These are phyloP conservation scores for Pristionchus maxplancki DNA, from an alignment of 2,888 invertebrate genomes.

Conservation along the genomic window DNA sequence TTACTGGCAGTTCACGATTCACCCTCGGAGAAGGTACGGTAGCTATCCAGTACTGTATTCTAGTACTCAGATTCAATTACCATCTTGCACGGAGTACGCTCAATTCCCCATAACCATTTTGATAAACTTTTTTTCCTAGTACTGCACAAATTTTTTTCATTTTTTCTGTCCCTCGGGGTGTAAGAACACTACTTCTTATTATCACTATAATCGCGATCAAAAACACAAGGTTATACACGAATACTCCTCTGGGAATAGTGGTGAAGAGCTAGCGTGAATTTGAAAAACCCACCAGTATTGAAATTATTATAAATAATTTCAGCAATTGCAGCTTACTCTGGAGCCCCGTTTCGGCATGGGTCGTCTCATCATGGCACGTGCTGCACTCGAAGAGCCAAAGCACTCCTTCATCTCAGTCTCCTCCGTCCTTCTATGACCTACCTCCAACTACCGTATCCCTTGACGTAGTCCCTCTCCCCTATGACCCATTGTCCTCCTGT, in stretches of 20 bases:
- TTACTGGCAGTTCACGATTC: conserved; percentile 22
- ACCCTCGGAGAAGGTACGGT: conserved; percentile 37
- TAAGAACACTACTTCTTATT: no score
- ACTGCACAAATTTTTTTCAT: no score
- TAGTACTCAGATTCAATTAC: background rate
- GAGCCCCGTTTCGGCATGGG: conserved; percentile 59
- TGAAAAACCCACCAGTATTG: no score
- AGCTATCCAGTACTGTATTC: background rate
- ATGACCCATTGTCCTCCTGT: background rate
- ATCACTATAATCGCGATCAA: no score
- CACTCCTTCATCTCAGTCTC: background rate
- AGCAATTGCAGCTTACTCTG: background rate
- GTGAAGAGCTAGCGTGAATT: no score
- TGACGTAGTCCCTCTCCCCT: background rate
- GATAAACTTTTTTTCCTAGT: background rate
- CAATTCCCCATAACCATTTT: background rate
- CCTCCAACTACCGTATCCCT: background rate
- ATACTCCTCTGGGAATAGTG: background rate
- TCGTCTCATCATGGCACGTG: conserved; percentile 67
- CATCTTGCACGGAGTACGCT: background rate
- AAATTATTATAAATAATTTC: background rate
- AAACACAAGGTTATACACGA: no score
- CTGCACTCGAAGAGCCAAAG: conserved; percentile 54
- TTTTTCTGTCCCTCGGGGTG: no score
- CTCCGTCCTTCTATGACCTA: conserved; percentile 40